These are phyloP conservation scores for Lycaon pictus DNA, from an alignment of 2,113 vertebrate species.

Conservation along the genomic window DNA sequence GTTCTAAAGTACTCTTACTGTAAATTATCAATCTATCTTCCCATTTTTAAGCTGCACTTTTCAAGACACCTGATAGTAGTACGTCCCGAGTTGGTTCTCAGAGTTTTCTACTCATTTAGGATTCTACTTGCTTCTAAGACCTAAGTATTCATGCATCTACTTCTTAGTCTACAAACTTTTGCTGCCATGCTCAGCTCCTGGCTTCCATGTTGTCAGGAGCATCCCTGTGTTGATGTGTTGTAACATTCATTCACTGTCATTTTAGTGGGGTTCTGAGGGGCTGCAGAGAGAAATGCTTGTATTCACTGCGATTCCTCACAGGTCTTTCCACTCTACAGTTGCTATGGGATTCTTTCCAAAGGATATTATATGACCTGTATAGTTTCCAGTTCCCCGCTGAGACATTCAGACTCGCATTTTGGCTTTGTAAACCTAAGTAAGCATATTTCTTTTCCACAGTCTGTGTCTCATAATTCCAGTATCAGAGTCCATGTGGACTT, in stretches of 20 bases:
- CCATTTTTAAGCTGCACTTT: background rate
- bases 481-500: background rate
- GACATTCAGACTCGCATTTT: background rate
- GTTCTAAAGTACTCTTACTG: background rate
- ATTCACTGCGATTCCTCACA: background rate
- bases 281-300: background rate
- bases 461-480: background rate
- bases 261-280: background rate
- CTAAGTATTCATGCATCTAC: background rate
- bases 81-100: background rate
- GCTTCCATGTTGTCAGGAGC: background rate
- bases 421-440: background rate
- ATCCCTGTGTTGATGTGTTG: background rate
- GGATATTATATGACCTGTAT: background rate
- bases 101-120: background rate
- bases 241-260: background rate
- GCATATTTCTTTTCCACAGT: background rate
- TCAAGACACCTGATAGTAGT: background rate
- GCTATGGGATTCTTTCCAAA: background rate
- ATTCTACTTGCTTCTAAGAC: constrained; percentile 9
- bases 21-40: background rate
- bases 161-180: background rate
- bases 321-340: background rate
- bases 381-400: background rate
- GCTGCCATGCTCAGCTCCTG: background rate